Evolutionary conservation across 2,113 vertebrate species (phyloP).

Genomic region (Loxodonta africana): DNA sequence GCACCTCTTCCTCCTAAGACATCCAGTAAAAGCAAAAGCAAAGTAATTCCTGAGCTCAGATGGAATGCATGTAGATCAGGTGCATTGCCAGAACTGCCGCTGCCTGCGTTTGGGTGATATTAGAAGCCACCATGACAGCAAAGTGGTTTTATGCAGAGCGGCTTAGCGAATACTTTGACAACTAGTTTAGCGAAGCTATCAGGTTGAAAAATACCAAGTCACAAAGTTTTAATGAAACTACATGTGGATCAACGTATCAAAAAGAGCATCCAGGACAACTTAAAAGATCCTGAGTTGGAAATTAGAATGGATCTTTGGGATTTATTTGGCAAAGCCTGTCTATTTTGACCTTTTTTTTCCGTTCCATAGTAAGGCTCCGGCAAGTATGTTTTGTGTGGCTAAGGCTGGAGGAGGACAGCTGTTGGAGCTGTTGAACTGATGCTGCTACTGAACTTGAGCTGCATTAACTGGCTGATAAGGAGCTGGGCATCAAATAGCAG

Average conservation of each 20-base stretch:
- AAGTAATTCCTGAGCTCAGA: conserved; percentile 87
- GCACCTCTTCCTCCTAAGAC: conserved; percentile 86
- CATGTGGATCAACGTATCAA: conserved; percentile 89
- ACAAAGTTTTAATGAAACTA: conserved; percentile 91
- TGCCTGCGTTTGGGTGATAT: conserved; percentile 88
- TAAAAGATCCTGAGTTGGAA: conserved; percentile 90
- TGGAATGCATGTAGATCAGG: conserved; percentile 87
- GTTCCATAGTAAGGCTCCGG: conserved; percentile 87
- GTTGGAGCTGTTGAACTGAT: conserved; percentile 81
- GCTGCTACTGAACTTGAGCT: conserved; percentile 86
- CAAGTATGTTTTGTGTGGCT: conserved; percentile 90
- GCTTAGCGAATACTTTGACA: conserved; percentile 89
- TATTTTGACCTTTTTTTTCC: conserved; percentile 89
- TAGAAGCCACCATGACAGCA: conserved; percentile 89
- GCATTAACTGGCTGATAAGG: conserved; percentile 90
- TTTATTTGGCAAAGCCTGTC: conserved; percentile 90
- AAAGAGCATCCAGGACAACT: conserved; percentile 90
- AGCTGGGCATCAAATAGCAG: conserved; percentile 86
- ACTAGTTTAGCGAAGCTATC: conserved; percentile 90
- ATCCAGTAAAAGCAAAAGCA: conserved; percentile 82
- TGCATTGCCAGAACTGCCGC: conserved; percentile 86
- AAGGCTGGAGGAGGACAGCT: conserved; percentile 84
- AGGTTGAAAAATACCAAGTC: conserved; percentile 89
- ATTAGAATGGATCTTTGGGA: conserved; percentile 91
- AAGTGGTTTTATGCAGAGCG: conserved; percentile 89